These are phyloP conservation scores for Chaetoderma sp. DNA, from an alignment of 2,888 invertebrate genomes.

Conservation along the genomic window DNA sequence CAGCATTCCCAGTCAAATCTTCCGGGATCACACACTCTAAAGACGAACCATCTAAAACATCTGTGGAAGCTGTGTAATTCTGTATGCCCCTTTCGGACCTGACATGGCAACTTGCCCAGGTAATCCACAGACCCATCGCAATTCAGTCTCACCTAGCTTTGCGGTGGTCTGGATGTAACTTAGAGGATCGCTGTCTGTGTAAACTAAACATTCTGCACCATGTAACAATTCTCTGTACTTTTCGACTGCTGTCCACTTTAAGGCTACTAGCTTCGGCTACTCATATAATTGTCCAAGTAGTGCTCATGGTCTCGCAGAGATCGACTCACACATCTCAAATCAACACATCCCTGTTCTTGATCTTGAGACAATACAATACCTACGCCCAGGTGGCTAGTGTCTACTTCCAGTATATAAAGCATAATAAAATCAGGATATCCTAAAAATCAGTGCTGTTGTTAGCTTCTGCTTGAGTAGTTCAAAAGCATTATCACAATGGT, in stretches of 20 bases:
- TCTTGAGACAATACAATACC: constrained; percentile 39
- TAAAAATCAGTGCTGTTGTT: constrained; percentile 29
- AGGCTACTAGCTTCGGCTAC: constrained; percentile 35
- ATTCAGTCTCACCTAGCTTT: constrained; percentile 39
- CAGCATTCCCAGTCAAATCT: too few species aligned
- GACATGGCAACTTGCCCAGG: too few species aligned
- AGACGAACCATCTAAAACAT: too few species aligned
- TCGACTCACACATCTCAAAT: constrained; percentile 40
- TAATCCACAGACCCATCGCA: constrained; percentile 39
- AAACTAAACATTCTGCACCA: constrained; percentile 26
- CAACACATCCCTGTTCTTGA: constrained; percentile 16
- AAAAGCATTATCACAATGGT: constrained; percentile 27
- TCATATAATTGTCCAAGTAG: constrained; percentile 35
- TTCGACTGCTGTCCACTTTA: constrained; percentile 39
- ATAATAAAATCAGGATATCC: constrained; percentile 36
- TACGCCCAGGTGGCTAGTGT: constrained; percentile 32
- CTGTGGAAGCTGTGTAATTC: too few species aligned
- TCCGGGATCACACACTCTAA: too few species aligned
- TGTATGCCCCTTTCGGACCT: too few species aligned
- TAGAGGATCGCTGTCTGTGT: constrained; percentile 32
- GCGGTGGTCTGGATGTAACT: constrained; percentile 29
- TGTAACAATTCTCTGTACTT: constrained; percentile 33
- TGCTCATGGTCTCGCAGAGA: constrained; percentile 28
- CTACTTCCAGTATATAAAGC: constrained; percentile 37
- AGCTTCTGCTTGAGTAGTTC: constrained; percentile 23